Conservation (phyloP, 2,888 invertebrate species). For the Epinotia ramella region DNA sequence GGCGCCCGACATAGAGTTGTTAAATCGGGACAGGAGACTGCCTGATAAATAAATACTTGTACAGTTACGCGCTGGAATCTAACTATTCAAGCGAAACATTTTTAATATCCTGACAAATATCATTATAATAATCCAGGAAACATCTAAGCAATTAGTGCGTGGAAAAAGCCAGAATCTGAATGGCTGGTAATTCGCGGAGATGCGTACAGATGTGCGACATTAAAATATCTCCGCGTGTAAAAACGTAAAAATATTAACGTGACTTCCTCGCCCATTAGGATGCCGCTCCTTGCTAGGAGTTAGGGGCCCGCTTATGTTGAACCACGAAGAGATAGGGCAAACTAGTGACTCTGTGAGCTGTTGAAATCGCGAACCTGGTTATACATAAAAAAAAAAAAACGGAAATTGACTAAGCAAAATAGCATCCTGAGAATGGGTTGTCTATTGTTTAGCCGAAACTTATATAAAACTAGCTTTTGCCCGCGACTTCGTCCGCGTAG, state of each 20-base stretch:
- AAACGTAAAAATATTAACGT: constrained; percentile 53
- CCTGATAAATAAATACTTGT: not conserved
- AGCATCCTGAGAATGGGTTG: too few relatives aligned
- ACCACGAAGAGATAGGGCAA: not conserved
- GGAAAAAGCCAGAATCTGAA: constrained; percentile 26
- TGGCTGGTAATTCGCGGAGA: constrained; percentile 47
- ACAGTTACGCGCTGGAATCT: not conserved
- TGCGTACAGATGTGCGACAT: constrained; percentile 51
- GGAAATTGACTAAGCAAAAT: too few relatives aligned
- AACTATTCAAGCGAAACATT: not conserved
- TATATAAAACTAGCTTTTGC: too few relatives aligned
- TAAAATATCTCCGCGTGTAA: constrained; percentile 58
- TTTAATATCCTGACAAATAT: not conserved
- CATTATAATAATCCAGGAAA: constrained; percentile 23
- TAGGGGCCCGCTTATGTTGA: constrained; percentile 15
- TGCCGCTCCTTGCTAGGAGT: constrained; percentile 48
- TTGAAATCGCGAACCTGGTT: too few relatives aligned
- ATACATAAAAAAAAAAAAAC: too few relatives aligned
- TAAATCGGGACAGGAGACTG: too few relatives aligned
- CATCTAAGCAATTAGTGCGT: constrained; percentile 5
- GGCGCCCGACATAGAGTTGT: too few relatives aligned
- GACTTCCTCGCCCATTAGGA: constrained; percentile 59
- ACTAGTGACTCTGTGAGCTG: too few relatives aligned
- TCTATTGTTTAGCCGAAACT: too few relatives aligned
- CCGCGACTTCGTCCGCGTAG: too few relatives aligned